These are phyloP conservation scores for Apis laboriosa DNA, from an alignment of 1,140 invertebrate species.

Conservation along the genomic window DNA sequence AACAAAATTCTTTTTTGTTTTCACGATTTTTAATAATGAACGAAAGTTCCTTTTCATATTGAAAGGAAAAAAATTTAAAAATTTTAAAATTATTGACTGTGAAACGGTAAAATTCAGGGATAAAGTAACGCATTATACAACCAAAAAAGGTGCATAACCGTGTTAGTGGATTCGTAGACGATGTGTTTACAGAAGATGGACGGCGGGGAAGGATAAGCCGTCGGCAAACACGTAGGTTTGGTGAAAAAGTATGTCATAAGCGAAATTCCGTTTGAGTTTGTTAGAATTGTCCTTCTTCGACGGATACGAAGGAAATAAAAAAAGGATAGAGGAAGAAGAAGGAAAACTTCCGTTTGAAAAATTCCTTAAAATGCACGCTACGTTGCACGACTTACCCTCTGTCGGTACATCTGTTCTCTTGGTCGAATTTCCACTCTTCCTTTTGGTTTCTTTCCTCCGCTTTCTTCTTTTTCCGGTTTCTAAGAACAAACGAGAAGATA, in stretches of 20 bases:
- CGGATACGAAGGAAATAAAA: neutral
- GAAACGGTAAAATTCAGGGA: neutral
- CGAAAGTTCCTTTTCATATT: no score
- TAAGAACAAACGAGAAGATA: conserved; percentile 20
- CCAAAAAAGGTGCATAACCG: neutral
- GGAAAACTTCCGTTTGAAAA: neutral
- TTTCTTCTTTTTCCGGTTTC: neutral
- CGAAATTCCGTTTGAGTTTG: conserved; percentile 56
- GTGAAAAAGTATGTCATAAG: conserved; percentile 53
- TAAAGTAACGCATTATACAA: conserved; percentile 9
- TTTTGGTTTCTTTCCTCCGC: no score
- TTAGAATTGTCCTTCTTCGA: conserved; percentile 9
- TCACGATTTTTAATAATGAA: no score
- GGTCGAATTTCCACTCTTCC: neutral
- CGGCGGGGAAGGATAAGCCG: conserved; percentile 28
- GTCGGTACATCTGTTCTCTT: neutral
- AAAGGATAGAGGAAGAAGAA: no score
- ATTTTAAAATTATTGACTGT: neutral
- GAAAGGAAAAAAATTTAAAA: neutral
- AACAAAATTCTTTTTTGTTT: no score
- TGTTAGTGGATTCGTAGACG: neutral
- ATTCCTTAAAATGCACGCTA: conserved; percentile 28
- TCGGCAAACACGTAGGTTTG: conserved; percentile 50
- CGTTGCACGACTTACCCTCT: conserved; percentile 8
- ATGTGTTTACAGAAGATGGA: conserved; percentile 39